These are phyloP conservation scores for Macrotis lagotis DNA, from an alignment of 2,113 vertebrate species.

Conservation along the genomic window DNA sequence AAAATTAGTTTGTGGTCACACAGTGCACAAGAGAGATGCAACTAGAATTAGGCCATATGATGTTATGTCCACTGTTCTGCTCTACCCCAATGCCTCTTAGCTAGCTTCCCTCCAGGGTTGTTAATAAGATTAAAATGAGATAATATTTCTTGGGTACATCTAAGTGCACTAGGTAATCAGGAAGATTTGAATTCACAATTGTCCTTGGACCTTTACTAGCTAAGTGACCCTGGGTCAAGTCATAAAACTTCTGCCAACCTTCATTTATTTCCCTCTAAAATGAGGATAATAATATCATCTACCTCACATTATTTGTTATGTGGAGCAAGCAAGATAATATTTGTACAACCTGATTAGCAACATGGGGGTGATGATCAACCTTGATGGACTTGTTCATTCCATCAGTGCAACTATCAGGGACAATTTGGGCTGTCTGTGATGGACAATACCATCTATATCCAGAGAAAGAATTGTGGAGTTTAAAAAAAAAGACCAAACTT, in stretches of 20 bases:
- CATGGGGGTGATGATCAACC: too few species aligned
- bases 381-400: too few species aligned
- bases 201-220: neutral
- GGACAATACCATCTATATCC: too few species aligned
- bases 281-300: neutral
- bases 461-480: too few species aligned
- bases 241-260: neutral
- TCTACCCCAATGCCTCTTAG: neutral
- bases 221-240: neutral
- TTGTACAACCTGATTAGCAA: too few species aligned
- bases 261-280: neutral
- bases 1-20: neutral
- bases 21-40: neutral
- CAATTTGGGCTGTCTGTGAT: too few species aligned
- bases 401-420: too few species aligned
- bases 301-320: neutral
- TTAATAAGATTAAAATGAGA: neutral
- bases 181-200: neutral
- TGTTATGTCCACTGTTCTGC: neutral
- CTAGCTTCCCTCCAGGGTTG: neutral
- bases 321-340: too few species aligned
- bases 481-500: too few species aligned
- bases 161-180: neutral
- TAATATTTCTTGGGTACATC: neutral
- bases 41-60: neutral